phyloP scores from a whole-genome alignment of 1,140 invertebrate genomes.

The Lamellibrachia luymesi region DNA sequence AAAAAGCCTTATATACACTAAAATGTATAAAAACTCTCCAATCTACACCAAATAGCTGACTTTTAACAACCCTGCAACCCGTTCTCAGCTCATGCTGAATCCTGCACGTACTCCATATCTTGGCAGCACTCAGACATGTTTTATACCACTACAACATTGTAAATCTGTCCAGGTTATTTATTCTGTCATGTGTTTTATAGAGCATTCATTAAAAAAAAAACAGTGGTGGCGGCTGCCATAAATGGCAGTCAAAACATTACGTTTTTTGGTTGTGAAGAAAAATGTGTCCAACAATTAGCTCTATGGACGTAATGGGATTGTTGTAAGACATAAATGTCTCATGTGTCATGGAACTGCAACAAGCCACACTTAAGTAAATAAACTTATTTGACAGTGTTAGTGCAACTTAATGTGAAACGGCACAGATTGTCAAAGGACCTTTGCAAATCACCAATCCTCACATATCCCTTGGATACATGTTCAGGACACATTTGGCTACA shows the following conservation, averaged over 20 bases:
- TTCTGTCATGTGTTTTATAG: neutral
- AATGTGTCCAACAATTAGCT: neutral
- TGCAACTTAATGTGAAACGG: neutral
- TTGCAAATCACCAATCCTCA: neutral
- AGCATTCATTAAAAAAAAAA: neutral
- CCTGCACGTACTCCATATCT: too few species aligned
- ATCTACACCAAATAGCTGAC: neutral
- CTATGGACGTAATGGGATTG: neutral
- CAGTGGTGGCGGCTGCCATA: neutral
- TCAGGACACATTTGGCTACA: neutral
- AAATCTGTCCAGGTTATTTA: neutral
- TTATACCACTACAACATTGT: neutral
- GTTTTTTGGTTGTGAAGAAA: neutral
- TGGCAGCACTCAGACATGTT: neutral
- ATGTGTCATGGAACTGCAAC: neutral
- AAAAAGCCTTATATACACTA: neutral
- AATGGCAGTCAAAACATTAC: neutral
- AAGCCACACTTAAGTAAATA: neutral
- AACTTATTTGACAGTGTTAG: neutral
- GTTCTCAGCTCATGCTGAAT: too few species aligned
- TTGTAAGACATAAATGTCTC: neutral
- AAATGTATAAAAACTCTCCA: neutral
- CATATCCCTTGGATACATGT: neutral
- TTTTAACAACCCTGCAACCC: neutral
- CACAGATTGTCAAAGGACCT: neutral